These are phyloP conservation scores for Bacillus rossius DNA, from an alignment of 1,140 invertebrate genomes.

Conservation along the genomic window DNA sequence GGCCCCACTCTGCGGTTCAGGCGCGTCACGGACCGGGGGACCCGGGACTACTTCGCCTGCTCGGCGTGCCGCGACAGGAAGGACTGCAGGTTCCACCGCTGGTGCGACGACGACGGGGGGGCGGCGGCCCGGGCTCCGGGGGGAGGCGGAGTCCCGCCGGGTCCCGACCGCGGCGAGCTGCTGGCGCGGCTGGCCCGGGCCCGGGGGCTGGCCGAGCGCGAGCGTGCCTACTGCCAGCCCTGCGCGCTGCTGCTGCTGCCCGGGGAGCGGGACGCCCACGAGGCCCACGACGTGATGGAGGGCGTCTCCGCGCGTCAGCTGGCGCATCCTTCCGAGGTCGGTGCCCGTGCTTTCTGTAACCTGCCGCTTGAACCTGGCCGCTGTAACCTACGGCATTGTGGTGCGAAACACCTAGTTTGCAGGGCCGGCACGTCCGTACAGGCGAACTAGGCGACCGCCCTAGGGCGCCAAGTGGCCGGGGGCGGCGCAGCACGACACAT, in stretches of 20 bases:
- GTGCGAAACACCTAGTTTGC: too few relatives aligned
- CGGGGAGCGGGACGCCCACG: constrained; percentile 43
- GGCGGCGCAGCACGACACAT: too few relatives aligned
- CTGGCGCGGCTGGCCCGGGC: constrained; percentile 45
- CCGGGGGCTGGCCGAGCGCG: constrained; percentile 18
- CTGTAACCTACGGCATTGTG: too few relatives aligned
- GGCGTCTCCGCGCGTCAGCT: constrained; percentile 46
- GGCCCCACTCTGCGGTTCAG: constrained; percentile 67
- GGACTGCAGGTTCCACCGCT: constrained; percentile 60
- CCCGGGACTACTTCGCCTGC: constrained; percentile 64
- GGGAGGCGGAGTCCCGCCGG: constrained; percentile 43
- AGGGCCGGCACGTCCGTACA: too few relatives aligned
- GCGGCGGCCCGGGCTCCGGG: constrained; percentile 44
- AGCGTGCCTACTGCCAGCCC: constrained; percentile 50
- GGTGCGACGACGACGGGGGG: constrained; percentile 48
- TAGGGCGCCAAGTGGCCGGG: too few relatives aligned
- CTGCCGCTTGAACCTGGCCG: too few relatives aligned
- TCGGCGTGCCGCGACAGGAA: constrained; percentile 72
- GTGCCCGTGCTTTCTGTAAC: too few relatives aligned
- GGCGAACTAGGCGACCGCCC: too few relatives aligned
- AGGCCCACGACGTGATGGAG: constrained; percentile 42
- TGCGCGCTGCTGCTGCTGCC: constrained; percentile 53
- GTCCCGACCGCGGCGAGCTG: constrained; percentile 46
- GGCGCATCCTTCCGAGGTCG: constrained; percentile 46
- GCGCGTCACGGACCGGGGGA: constrained; percentile 33